A percentile compares a stretch with the other conserved stretches of the same genome.
Evolutionary conservation across 1,140 invertebrate species (phyloP).

Genomic region (Euwallacea fornicatus): DNA sequence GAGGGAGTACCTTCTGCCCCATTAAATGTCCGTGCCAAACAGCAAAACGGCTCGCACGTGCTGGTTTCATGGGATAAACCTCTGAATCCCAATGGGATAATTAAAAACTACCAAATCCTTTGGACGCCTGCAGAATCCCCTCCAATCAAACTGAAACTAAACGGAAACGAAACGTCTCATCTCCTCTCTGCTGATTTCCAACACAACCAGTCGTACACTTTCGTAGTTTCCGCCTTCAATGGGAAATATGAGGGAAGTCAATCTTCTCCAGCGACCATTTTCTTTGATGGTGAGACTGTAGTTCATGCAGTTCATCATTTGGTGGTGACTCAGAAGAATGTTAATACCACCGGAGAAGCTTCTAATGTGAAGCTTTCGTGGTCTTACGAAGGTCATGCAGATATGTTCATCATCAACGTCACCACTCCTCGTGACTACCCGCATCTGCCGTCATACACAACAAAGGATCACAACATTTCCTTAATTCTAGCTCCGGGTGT

Average conservation of each 20-base stretch:
- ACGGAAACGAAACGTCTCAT: constrained; percentile 55
- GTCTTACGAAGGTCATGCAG: constrained; percentile 61
- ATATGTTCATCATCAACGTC: constrained; percentile 64
- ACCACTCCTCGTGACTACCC: constrained; percentile 58
- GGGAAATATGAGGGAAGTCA: constrained; percentile 59
- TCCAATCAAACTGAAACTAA: constrained; percentile 44
- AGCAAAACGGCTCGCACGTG: constrained; percentile 65
- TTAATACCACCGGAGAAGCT: constrained; percentile 50
- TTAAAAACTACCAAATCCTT: constrained; percentile 65
- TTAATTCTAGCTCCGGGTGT: constrained; percentile 61
- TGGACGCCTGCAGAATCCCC: constrained; percentile 50
- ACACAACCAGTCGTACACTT: constrained; percentile 67
- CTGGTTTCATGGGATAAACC: constrained; percentile 70
- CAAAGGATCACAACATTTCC: constrained; percentile 49
- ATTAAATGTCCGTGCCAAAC: constrained; percentile 63
- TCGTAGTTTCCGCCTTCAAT: constrained; percentile 75
- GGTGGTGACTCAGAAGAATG: constrained; percentile 52
- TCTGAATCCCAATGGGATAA: constrained; percentile 61
- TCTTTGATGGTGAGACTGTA: constrained; percentile 64
- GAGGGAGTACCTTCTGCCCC: constrained; percentile 68
- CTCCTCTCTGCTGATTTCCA: constrained; percentile 62
- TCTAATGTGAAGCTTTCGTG: constrained; percentile 61
- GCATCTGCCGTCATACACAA: constrained; percentile 49
- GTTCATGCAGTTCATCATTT: constrained; percentile 64
- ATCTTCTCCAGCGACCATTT: constrained; percentile 60